A percentile compares a stretch with the other conserved stretches of the same genome.
Evolutionary conservation across 2,113 vertebrate species (phyloP).

Genomic region (Pampusana beccarii): DNA sequence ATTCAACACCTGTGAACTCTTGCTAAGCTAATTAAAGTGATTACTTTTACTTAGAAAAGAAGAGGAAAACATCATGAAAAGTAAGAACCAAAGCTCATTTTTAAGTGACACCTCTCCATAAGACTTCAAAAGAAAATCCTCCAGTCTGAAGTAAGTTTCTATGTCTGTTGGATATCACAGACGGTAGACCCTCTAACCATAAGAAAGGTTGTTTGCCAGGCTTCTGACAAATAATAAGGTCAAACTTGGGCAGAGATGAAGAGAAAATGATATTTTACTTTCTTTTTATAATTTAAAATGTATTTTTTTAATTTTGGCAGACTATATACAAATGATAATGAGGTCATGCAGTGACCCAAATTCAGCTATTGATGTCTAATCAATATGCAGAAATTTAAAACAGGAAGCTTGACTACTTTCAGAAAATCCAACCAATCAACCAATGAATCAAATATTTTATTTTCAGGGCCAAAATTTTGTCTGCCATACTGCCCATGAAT

Average conservation of each 20-base stretch:
- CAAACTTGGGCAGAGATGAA: not conserved
- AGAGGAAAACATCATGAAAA: not conserved
- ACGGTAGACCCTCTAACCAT: not conserved
- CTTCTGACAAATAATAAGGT: not conserved
- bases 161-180: not conserved
- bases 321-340: not conserved
- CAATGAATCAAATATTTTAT: not conserved
- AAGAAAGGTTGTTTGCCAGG: not conserved
- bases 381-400: not conserved
- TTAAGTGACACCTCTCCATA: not conserved
- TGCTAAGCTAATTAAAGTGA: not conserved
- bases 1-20: not conserved
- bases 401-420: not conserved
- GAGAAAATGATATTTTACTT: not conserved
- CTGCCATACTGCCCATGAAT: not conserved
- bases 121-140: not conserved
- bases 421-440: not conserved
- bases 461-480: not conserved
- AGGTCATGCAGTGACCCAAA: not conserved
- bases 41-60: not conserved
- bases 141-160: not conserved
- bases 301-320: not conserved
- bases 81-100: not conserved
- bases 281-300: not conserved
- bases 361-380: not conserved